Evolutionary conservation across 2,888 invertebrate genomes (phyloP), one percentile per base, ranked within the genome.

Genomic region (Ethmia dodecea): DNA sequence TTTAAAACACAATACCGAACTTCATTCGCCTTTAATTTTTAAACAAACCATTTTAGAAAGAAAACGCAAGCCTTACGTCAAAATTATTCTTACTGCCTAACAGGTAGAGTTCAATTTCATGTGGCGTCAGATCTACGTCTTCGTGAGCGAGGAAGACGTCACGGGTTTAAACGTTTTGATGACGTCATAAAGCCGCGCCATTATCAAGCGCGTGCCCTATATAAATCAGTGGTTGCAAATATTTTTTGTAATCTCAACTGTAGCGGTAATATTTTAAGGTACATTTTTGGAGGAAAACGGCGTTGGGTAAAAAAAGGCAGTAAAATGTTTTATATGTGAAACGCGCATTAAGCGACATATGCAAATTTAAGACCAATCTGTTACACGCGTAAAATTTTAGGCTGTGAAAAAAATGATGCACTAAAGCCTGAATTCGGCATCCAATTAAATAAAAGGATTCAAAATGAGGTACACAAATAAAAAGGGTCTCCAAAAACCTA

Each of bases 111-210:
- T 26, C 6, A 26, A 26, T 10, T 26, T 26, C 10, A 26, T 12
- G 11, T 12, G 26, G 6, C 6, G 18, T 5, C 11, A 12, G 26
- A 11, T 26, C 6, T 26, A 18, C 12, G 8, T 46, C 51, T 59
- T 50, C 56, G 54, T 56, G 52, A 59, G 52, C 42, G 47, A 50
- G 49, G 53, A 48, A 52, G 52, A 52, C 59, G 60, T 62, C 64
- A 60, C 57, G 57, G 56, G 62, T 62, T 65, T 63, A 68, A 72
- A 59, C 66, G 60, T 48, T 71, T 72, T 72, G 68, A 75, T 72
- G 73, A 71, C 68, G 66, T 73, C 69, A 72, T 75, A 72, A 74
- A 60, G 51, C 47, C 57, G 54, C 54, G 50, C 53, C 61, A 60
- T 68, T 66, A 75, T 70, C 71, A 70, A 65, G 55, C 56, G 52